Evolutionary conservation across 2,888 invertebrate genomes (phyloP).

Genomic region (Tuta absoluta): DNA sequence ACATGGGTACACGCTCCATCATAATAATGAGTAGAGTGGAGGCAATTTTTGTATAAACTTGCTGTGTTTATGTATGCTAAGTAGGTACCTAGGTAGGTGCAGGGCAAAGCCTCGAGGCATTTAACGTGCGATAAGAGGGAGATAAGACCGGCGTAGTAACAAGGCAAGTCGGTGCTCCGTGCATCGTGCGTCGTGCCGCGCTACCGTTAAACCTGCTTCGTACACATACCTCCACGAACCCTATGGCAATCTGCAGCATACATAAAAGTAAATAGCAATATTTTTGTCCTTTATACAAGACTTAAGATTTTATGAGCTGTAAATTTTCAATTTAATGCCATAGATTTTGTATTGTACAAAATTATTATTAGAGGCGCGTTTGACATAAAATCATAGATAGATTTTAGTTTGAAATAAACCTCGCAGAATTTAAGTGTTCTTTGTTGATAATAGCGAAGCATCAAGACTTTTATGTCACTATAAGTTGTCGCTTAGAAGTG

Average conservation of each 20-base stretch:
- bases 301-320: constrained; percentile 7
- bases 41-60: not conserved
- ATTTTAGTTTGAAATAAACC: not conserved
- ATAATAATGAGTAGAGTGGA: not conserved
- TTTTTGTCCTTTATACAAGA: constrained; percentile 1
- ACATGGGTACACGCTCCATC: not conserved
- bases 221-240: not conserved
- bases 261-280: not conserved
- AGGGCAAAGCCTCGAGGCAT: not conserved
- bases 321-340: not conserved
- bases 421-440: not conserved
- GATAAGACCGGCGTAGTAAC: constrained; percentile 11
- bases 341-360: not conserved
- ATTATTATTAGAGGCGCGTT: not conserved
- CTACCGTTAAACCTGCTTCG: constrained; percentile 8
- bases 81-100: not conserved
- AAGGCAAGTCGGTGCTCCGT: not conserved
- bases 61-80: not conserved
- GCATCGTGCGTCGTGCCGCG: too few relatives aligned
- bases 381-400: not conserved
- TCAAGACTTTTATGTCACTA: constrained; percentile 3
- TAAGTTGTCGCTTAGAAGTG: constrained; percentile 6
- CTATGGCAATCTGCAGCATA: not conserved
- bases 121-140: not conserved
- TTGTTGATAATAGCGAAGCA: not conserved